These are phyloP conservation scores for Epizoanthus ramosus DNA, from an alignment of 92 coral and sea anemone species.

Conservation along the genomic window DNA sequence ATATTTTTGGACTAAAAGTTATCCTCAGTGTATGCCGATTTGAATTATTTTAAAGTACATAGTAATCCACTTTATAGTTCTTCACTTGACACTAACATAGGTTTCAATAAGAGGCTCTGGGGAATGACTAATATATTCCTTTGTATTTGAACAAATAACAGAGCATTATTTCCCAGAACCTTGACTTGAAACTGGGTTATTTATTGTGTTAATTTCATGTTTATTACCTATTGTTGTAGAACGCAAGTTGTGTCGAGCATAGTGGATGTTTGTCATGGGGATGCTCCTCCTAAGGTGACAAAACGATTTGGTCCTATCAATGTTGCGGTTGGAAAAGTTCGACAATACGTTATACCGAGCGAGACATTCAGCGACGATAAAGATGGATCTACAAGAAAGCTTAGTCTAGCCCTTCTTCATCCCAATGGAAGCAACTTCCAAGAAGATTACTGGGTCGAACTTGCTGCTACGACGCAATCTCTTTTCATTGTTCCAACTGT, in stretches of 20 bases:
- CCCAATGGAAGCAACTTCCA: slow-evolving; percentile 10
- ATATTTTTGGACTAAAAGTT: no score
- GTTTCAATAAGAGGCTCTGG: no score
- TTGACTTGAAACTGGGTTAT: no score
- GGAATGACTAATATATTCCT: no score
- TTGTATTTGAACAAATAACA: no score
- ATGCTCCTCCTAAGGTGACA: slow-evolving; percentile 10
- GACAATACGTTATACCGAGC: slow-evolving; percentile 11
- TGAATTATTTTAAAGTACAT: no score
- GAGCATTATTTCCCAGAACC: no score
- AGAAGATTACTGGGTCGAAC: slow-evolving; percentile 29
- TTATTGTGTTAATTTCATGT: no score
- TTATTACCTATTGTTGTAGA: background rate
- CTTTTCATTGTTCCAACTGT: slow-evolving; percentile 30
- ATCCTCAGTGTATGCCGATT: no score
- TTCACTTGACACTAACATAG: no score
- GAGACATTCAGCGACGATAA: slow-evolving; percentile 29
- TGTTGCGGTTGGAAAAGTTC: slow-evolving; percentile 4
- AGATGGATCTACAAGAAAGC: slow-evolving; percentile 40
- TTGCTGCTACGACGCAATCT: slow-evolving; percentile 9
- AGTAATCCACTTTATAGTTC: no score
- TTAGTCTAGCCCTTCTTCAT: slow-evolving; percentile 21
- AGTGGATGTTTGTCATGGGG: background rate
- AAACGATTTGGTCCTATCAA: background rate
- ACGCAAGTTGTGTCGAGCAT: slow-evolving; percentile 1